Evolutionary conservation across 2,113 vertebrate genomes (phyloP).

Genomic region (Zosterops pallidus): DNA sequence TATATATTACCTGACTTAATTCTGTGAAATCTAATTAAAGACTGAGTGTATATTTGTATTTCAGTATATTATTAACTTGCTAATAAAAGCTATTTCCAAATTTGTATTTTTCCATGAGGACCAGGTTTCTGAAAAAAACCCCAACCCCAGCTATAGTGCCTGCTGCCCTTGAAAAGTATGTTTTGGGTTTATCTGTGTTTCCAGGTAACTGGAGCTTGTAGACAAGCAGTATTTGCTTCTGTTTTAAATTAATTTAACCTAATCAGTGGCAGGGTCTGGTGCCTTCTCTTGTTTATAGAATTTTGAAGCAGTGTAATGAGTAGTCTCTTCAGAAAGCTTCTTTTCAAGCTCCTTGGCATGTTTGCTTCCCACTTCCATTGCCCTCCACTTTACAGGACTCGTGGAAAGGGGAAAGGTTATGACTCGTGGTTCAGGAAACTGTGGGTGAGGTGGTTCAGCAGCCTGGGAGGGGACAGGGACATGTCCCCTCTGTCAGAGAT

Average conservation of each 20-base stretch:
- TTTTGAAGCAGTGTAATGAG: constrained; percentile 15
- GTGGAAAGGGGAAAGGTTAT: background rate
- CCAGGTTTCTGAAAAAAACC: background rate
- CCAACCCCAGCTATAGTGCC: background rate
- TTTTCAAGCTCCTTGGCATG: background rate
- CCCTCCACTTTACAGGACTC: background rate
- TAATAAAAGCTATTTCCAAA: constrained; percentile 59
- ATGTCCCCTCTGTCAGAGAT: fast-evolving
- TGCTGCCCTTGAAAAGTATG: constrained; percentile 26
- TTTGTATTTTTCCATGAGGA: constrained; percentile 67
- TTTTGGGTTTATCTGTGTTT: constrained; percentile 69
- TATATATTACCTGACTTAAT: constrained; percentile 13
- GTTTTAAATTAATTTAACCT: constrained; percentile 59
- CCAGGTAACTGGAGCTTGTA: constrained; percentile 51
- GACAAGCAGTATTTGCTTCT: constrained; percentile 32
- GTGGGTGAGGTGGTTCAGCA: background rate
- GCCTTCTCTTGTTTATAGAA: constrained; percentile 10
- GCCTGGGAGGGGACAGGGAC: background rate
- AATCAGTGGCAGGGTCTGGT: constrained; percentile 50
- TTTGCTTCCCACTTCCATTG: background rate
- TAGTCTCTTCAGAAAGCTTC: background rate
- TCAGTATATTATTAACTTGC: constrained; percentile 49
- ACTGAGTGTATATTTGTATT: constrained; percentile 36
- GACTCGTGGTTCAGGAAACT: background rate
- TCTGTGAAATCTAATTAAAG: constrained; percentile 55